Base-by-base conservation (phyloP, 2,113 vertebrate genomes). In the Cyanoramphus novaezelandiae region DNA sequence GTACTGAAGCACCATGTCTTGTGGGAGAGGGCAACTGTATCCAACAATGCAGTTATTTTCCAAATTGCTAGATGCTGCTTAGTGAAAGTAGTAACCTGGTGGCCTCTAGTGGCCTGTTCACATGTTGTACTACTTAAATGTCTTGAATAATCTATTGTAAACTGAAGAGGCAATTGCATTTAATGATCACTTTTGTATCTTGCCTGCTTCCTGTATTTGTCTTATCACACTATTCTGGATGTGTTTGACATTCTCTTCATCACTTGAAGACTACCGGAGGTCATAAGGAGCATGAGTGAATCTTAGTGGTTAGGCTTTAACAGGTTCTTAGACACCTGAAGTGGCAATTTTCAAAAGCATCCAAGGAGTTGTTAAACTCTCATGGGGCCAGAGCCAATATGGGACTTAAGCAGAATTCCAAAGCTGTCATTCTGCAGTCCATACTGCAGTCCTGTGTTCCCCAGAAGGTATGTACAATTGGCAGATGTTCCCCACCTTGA, bases 71-170 rank as follows among this genome's bases (percentile, higher is more conserved):
- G 67, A 11, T 47, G 24, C 35, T 74, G 53, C 39, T 60, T 9
- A 59, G 43, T 64, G 60, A 60, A 91, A 87, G 33, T n/a, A 76
- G 70, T 37, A 85, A 75, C 64, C 44, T 94, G 86, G 70, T 94
- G 96, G 47, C 96, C 96, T 95, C 96, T 97, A 96, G 95, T 92
- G 97, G 93, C 0, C 0, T 49, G 23, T 86, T 92, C 44, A 24
- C 5, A 5, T 3, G 20, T 57, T 86, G 43, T 49, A 49, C 43
- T 37, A 8, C 44, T 64, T 13, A 63, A 76, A 82, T 46, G 37
- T 47, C 43, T 86, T 63, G 25, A 53, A 50, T 49, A 50, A 35
- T 33, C 20, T 71, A 0, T 33, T 69, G 15, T 29, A 17, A 82
- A 37, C 17, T 31, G n/a, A 89, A 77, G 57, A 59, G 10, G 31